Base-by-base conservation (phyloP, 2,888 invertebrate genomes). In the Drosophila bunnanda region DNA sequence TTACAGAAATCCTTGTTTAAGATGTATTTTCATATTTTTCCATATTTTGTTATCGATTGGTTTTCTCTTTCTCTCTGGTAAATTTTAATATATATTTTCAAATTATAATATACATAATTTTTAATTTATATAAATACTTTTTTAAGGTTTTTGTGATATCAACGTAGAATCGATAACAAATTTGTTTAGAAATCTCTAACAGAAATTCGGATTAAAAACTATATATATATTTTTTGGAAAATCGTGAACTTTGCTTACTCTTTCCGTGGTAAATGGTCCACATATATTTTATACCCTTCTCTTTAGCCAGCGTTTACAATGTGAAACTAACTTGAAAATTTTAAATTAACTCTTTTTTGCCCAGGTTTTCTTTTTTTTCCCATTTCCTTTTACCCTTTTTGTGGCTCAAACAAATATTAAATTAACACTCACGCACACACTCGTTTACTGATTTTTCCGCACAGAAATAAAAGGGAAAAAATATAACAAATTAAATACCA, bases 351-450 rank as follows among this genome's bases (percentile, higher is more conserved):
- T 68, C 43, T 46, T 44, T 44, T 17, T 41, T n/a, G 12, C 4
- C 4, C 32, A 3, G 8, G 30, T 44, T n/a, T n/a, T 13, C 1
- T 34, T 20, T 32, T 48, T 39, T 36, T 15, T 32, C 20, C 28
- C 50, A 13, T 38, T 38, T 46, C 6, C 7, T 50, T 17, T 46
- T 30, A 9, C 7, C 12, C 46, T 28, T 30, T n/a, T 30, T 46
- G 39, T n/a, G 53, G 46, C 67, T 28, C 67, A 67, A 68, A 68
- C 76, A 73, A 76, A 76, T 83, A 80, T 83, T 78, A 80, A 83
- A 80, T 83, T 78, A 80, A 76, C 76, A 80, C 79, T 57, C 64
- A 67, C 60, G 39, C 13, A 46, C 46, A 28, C 46, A 46, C 46
- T 65, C 65, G 69, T 68, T 74, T 62, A 67, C 71, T 74, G 80